A percentile compares a stretch with the other conserved stretches of the same genome.
Evolutionary conservation across 2,113 vertebrate species (phyloP).

Genomic region (Eleginops maclovinus): DNA sequence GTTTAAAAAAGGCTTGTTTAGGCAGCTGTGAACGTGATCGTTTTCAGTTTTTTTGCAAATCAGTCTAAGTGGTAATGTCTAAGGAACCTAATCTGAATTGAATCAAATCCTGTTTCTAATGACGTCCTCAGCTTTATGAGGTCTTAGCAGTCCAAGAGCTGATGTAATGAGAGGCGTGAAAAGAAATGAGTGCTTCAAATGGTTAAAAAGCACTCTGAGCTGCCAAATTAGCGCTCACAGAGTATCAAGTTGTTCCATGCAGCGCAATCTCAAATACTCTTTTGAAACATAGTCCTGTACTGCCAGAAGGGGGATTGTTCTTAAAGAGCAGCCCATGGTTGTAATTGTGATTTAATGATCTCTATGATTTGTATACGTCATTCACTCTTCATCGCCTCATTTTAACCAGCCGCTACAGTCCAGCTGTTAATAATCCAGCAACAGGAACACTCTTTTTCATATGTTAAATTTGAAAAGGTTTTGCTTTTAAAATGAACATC

Average conservation of each 20-base stretch:
- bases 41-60: constrained; percentile 6
- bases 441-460: not conserved
- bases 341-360: constrained; percentile 50
- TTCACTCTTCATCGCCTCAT: constrained; percentile 21
- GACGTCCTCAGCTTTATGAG: constrained; percentile 54
- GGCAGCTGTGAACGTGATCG: not conserved
- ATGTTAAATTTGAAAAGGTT: constrained; percentile 14
- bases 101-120: constrained; percentile 65
- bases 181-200: constrained; percentile 61
- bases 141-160: constrained; percentile 65
- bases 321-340: constrained; percentile 11
- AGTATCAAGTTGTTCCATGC: constrained; percentile 63
- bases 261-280: constrained; percentile 52
- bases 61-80: constrained; percentile 22
- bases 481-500: not conserved
- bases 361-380: constrained; percentile 39
- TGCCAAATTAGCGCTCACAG: constrained; percentile 65
- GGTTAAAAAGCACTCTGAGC: constrained; percentile 55
- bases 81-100: constrained; percentile 47
- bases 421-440: not conserved
- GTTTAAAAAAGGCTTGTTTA: too few relatives aligned
- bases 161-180: constrained; percentile 68
- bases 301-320: constrained; percentile 53
- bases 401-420: constrained; percentile 23
- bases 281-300: constrained; percentile 58